Evolutionary conservation across 2,113 vertebrate genomes (phyloP), one percentile per base, ranked within the genome.

Genomic region (Urocynchramus pylzowi): DNA sequence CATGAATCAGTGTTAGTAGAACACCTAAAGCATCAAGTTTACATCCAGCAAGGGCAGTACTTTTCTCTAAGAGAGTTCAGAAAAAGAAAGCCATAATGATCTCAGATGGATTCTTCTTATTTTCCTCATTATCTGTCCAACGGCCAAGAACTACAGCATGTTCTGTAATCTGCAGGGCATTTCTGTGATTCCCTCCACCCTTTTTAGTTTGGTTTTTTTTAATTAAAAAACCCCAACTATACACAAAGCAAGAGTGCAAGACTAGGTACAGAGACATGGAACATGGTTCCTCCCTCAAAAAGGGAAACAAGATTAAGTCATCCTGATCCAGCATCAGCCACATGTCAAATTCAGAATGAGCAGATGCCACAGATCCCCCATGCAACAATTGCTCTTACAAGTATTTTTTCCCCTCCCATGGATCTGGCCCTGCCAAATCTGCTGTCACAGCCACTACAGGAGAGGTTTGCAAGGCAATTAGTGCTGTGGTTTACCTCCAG

Each of bases 51-150:
- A 61, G 17, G 13, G 23, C 41, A 95, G 1, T 49, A 64, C 31
- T 77, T 65, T 80, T 86, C 71, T 69, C 19, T 16, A 21, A 73
- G 5, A 74, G 10, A 41, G 28, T 26, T 81, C 80, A 93, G 79
- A 74, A 91, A 68, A 87, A 78, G 30, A 80, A 75, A 90, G 15
- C 10, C 2, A 1, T 56, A 52, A 61, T 71, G 39, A 86, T 41
- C 77, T 91, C 84, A 59, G 69, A 91, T 35, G 41, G 28, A 91
- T 78, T 91, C 56, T 75, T 87, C 50, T 7, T 70, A 35, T 93
- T 95, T 93, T 78, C 47, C 35, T 82, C 87, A 82, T 78, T 78
- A 87, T 54, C 78, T 84, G 77, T 90, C 30, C 90, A 87, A 78
- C 6, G 30, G 52, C 73, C 76, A 97, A 85, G 65, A 91, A 87